Conservation (phyloP, 2,797 vertebrate species). For the Silurus aristotelis region DNA sequence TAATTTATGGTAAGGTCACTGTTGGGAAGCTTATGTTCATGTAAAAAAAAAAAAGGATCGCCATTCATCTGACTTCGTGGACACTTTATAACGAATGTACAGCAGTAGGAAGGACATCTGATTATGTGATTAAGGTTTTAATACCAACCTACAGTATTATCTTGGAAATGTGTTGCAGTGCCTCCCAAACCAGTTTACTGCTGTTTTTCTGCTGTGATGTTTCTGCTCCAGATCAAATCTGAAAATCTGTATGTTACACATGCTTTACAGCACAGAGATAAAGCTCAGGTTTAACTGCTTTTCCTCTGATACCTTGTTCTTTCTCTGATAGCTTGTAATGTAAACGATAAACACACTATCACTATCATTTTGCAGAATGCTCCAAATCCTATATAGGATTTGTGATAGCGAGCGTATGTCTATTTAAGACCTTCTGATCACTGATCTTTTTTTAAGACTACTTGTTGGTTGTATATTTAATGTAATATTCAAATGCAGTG, state of each 20-base stretch:
- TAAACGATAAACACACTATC: conserved; percentile 14
- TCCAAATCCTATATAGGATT: not conserved
- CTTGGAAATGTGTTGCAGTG: not conserved
- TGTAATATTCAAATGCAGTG: not conserved
- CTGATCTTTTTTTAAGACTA: not conserved
- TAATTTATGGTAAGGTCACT: conserved; percentile 85
- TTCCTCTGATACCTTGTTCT: not conserved
- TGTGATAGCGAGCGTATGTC: not conserved
- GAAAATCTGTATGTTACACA: not conserved
- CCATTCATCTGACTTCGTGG: not conserved
- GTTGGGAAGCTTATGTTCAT: not conserved
- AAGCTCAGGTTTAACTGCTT: not conserved
- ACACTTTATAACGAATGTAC: not conserved
- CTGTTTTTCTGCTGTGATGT: not conserved
- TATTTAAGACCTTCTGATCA: not conserved
- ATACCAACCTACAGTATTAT: not conserved
- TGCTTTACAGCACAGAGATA: not conserved
- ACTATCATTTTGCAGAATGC: not conserved
- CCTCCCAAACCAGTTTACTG: not conserved
- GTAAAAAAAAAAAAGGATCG: not conserved
- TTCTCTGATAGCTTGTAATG: not conserved
- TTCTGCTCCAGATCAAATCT: not conserved
- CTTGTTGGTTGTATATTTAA: not conserved
- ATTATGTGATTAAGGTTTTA: conserved; percentile 3
- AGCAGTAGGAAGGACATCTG: not conserved